Conservation (phyloP, 1,140 invertebrate genomes). For the Pseudomyrmex sp. region DNA sequence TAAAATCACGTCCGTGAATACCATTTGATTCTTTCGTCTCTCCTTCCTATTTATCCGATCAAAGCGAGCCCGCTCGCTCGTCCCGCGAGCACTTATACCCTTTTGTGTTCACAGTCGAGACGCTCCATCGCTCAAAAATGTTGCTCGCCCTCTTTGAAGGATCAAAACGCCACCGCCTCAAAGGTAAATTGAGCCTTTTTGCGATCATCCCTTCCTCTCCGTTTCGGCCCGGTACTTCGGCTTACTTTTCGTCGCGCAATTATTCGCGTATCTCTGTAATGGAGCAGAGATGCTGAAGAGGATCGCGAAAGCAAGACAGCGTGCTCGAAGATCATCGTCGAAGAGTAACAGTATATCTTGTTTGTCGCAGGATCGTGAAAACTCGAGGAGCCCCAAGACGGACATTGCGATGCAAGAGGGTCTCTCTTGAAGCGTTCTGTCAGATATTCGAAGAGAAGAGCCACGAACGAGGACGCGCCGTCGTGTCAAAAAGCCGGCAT, state of each 20-base stretch:
- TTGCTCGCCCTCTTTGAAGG: constrained; percentile 65
- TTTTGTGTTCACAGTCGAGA: constrained; percentile 68
- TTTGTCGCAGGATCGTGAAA: constrained; percentile 50
- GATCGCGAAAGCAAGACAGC: constrained; percentile 20
- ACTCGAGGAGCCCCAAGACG: constrained; percentile 17
- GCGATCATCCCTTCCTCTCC: constrained; percentile 16
- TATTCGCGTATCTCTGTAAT: constrained; percentile 54
- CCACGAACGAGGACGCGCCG: not conserved
- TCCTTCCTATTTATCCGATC: constrained; percentile 54
- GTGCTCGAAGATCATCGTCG: constrained; percentile 26
- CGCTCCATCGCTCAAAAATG: constrained; percentile 64
- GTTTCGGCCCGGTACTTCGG: constrained; percentile 24
- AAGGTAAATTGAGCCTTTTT: constrained; percentile 73
- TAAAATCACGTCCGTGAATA: constrained; percentile 55
- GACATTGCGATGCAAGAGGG: not conserved
- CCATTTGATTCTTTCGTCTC: constrained; percentile 56
- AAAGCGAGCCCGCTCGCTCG: constrained; percentile 9
- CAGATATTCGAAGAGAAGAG: not conserved
- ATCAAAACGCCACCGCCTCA: constrained; percentile 63
- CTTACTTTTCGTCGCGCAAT: constrained; percentile 54
- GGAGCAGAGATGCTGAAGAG: constrained; percentile 17
- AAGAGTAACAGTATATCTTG: constrained; percentile 26
- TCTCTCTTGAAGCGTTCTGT: not conserved
- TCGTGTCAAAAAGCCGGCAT: constrained; percentile 31
- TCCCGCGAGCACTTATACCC: constrained; percentile 52